Percentiles rank a stretch among this genome's conserved stretches.
Evolutionary conservation across 2,888 invertebrate genomes (phyloP).

Genomic region (Ennomos fuscantarius): DNA sequence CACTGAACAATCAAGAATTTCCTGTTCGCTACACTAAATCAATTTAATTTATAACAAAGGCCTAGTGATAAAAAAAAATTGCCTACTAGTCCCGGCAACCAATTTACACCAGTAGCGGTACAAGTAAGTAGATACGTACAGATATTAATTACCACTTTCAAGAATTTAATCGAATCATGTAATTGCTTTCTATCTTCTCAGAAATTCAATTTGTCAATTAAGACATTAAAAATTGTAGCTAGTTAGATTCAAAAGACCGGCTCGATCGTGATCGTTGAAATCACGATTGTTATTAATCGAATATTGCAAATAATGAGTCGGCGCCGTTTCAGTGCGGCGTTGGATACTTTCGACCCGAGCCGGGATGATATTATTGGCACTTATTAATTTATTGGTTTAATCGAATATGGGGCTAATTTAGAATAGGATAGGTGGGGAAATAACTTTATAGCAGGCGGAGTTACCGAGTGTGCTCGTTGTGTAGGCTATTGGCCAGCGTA

Average conservation of each 20-base stretch:
- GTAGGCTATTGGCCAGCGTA: constrained; percentile 78
- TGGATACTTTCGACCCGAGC: constrained; percentile 56
- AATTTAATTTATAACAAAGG: constrained; percentile 41
- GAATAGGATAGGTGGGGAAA: constrained; percentile 75
- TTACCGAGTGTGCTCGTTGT: constrained; percentile 65
- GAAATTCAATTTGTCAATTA: constrained; percentile 68
- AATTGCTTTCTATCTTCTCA: constrained; percentile 55
- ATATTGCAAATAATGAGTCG: constrained; percentile 75
- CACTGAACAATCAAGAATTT: constrained; percentile 63
- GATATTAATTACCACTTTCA: constrained; percentile 53
- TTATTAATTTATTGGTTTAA: constrained; percentile 76
- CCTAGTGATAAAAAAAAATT: constrained; percentile 42
- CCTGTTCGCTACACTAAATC: constrained; percentile 58
- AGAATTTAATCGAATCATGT: constrained; percentile 54
- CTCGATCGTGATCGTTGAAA: constrained; percentile 59
- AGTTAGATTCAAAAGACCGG: constrained; percentile 50
- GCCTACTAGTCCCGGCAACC: constrained; percentile 46
- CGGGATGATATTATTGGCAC: constrained; percentile 69
- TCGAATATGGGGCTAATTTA: constrained; percentile 71
- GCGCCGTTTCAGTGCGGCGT: constrained; percentile 64
- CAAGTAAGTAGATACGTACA: constrained; percentile 31
- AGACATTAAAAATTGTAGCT: constrained; percentile 61
- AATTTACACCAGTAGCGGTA: constrained; percentile 55
- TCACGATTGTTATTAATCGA: constrained; percentile 76
- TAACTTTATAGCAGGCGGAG: constrained; percentile 77